Evolutionary conservation across 2,113 vertebrate genomes (phyloP).

Genomic region (Lampris incognitus): DNA sequence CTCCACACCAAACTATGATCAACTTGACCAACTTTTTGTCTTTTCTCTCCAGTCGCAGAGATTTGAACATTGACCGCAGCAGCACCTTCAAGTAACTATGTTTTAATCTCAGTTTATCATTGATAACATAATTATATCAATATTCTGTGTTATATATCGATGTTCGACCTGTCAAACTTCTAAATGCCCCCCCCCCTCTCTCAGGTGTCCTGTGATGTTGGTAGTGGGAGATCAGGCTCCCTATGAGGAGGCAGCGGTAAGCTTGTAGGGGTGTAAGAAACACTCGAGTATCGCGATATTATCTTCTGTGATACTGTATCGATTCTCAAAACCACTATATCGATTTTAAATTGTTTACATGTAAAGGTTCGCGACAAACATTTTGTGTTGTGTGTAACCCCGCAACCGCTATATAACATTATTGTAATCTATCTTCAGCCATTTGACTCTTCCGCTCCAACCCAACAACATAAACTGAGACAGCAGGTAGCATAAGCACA

Average conservation of each 20-base stretch:
- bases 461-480: too few species aligned
- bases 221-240: conserved; percentile 95
- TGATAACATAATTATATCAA: background rate
- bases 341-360: too few species aligned
- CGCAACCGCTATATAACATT: too few species aligned
- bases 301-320: too few species aligned
- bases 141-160: background rate
- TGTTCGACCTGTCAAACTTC: background rate
- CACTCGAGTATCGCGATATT: too few species aligned
- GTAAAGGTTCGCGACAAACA: too few species aligned
- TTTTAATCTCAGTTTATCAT: background rate
- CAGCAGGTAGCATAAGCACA: too few species aligned
- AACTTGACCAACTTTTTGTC: background rate
- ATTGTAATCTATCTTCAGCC: too few species aligned
- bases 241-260: conserved; percentile 92
- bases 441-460: too few species aligned
- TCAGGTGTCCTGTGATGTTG: conserved; percentile 92
- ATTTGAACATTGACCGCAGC: conserved; percentile 87
- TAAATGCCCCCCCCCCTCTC: background rate
- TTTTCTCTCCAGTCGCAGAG: conserved; percentile 83
- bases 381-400: too few species aligned
- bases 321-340: too few species aligned
- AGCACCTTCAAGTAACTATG: conserved; percentile 80
- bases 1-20: background rate
- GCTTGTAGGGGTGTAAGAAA: conserved; percentile 43